Base-by-base conservation (phyloP, 2,113 vertebrate genomes). In the Otis tarda region DNA sequence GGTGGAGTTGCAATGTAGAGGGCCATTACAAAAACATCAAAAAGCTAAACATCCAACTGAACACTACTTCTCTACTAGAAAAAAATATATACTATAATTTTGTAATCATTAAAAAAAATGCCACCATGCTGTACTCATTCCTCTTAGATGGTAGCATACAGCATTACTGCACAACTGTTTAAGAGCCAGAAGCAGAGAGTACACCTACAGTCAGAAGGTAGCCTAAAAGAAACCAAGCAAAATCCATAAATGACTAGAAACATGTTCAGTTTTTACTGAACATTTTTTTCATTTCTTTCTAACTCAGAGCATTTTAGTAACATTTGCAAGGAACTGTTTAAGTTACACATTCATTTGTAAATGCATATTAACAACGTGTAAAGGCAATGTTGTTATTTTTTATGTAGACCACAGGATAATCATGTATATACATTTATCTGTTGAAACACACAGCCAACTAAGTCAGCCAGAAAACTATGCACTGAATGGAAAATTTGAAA, bases 401-500 rank as follows among this genome's bases (percentile, higher is more conserved):
- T 78, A 74, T 8, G 6, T 6, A 90, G 61, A 61, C 77, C 87
- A 78, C 69, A 82, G 81, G 70, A 95, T 78, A 94, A 68, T 69
- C 39, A 56, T 23, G 41, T 55, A 59, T 43, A 81, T 35, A 50
- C 16, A 52, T 17, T 3, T 70, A 78, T 59, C 69, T 84, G 56
- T 35, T 71, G 71, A 90, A 91, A 73, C 69, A 89, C 80, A 94
- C 27, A 93, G 90, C 76, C 76, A 90, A 92, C 41, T 47, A 31
- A 96, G 75, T 56, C 79, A 94, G 93, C 85, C 90, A 95, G 93
- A 96, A 92, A 96, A 75, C 76, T 81, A 70, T 81, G 82, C 79
- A 60, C 60, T 78, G 56, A 82, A 91, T 73, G 92, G 95, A 94
- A 96, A 96, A 90, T 91, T 1, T 89, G 92, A 93, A 95, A 89